Evolutionary conservation across 2,113 vertebrate genomes (phyloP).

Genomic region (Herpailurus yagouaroundi): DNA sequence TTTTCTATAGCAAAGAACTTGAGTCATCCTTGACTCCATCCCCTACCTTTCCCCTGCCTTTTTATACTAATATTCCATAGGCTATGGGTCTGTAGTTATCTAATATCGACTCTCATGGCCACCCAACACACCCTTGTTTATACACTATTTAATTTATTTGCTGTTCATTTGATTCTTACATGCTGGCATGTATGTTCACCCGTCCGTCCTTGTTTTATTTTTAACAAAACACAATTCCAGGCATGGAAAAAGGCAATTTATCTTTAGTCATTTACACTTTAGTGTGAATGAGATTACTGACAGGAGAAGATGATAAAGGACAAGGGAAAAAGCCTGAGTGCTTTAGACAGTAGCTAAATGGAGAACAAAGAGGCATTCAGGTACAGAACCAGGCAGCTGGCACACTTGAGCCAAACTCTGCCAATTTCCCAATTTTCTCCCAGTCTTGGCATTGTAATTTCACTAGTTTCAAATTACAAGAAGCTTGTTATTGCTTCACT

Average conservation of each 20-base stretch:
- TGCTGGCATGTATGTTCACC: not conserved
- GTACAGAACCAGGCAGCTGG: not conserved
- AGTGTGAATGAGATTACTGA: not conserved
- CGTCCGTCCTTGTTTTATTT: not conserved
- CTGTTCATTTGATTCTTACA: not conserved
- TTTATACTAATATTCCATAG: not conserved
- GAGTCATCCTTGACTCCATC: not conserved
- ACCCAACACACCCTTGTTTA: not conserved
- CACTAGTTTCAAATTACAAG: not conserved
- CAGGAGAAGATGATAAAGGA: not conserved
- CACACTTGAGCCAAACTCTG: not conserved
- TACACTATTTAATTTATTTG: not conserved
- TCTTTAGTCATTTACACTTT: not conserved
- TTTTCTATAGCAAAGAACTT: not conserved
- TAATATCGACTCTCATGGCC: not conserved
- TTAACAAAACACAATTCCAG: slow-evolving; percentile 19
- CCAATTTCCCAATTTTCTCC: not conserved
- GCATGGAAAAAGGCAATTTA: not conserved
- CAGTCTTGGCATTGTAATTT: not conserved
- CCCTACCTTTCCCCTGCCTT: not conserved
- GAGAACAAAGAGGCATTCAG: not conserved
- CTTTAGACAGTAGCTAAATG: not conserved
- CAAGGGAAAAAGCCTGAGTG: not conserved
- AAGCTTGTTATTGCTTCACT: slow-evolving; percentile 25
- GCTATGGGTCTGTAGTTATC: not conserved